These are phyloP conservation scores for Coleophora deauratella DNA, from an alignment of 2,888 invertebrate genomes.

Conservation along the genomic window DNA sequence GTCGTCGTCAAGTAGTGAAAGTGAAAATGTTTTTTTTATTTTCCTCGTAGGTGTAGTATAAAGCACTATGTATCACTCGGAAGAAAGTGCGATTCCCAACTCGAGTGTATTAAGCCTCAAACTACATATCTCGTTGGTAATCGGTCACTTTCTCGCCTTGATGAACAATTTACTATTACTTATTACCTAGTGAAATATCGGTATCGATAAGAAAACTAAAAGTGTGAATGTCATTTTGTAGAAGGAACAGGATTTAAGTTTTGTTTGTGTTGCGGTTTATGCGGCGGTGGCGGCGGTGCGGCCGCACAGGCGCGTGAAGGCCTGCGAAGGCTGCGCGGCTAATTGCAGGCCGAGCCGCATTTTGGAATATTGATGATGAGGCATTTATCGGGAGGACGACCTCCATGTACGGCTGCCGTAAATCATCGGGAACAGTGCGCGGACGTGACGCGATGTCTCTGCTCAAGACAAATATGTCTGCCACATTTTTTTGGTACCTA, in stretches of 20 bases:
- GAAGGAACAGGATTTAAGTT: conserved; percentile 64
- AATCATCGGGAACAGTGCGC: conserved; percentile 64
- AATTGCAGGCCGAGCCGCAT: conserved; percentile 69
- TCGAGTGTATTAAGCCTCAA: too few species aligned
- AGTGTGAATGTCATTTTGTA: conserved; percentile 55
- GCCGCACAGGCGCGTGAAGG: conserved; percentile 48
- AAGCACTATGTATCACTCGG: too few species aligned
- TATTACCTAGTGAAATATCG: background rate
- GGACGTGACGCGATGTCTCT: conserved; percentile 70
- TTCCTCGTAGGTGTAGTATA: too few species aligned
- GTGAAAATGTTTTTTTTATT: too few species aligned
- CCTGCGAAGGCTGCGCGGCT: conserved; percentile 67
- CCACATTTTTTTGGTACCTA: conserved; percentile 57
- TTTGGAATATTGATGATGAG: conserved; percentile 74
- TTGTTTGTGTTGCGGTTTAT: conserved; percentile 48
- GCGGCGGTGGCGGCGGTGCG: conserved; percentile 36
- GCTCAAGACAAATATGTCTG: conserved; percentile 61
- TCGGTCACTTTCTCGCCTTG: too few species aligned
- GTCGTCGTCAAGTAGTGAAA: too few species aligned
- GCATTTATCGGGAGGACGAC: conserved; percentile 69
- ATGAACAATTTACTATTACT: too few species aligned
- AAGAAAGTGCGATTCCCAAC: too few species aligned
- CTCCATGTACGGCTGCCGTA: conserved; percentile 66
- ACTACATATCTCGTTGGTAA: too few species aligned
- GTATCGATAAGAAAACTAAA: conserved; percentile 25